Conservation (phyloP, 1,140 invertebrate genomes). For the Drosophila ironensis region DNA sequence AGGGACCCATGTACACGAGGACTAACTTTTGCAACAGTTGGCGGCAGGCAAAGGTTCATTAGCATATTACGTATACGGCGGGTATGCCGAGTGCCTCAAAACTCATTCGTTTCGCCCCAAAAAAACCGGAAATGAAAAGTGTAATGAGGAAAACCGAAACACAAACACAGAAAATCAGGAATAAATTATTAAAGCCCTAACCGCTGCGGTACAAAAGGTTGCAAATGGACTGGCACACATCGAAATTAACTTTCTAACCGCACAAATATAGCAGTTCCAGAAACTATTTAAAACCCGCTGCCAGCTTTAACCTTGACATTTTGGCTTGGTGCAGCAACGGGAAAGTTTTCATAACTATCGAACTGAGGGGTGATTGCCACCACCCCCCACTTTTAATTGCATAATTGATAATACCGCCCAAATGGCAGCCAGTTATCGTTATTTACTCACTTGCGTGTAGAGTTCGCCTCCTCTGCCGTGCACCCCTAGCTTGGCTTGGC, state of each 20-base stretch:
- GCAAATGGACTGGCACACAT: background rate
- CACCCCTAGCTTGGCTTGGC: background rate
- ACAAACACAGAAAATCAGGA: slow-evolving; percentile 45
- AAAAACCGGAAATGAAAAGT: slow-evolving; percentile 37
- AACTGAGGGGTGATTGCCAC: background rate
- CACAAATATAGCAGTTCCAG: too few relatives aligned
- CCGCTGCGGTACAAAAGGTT: background rate
- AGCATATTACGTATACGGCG: slow-evolving; percentile 63
- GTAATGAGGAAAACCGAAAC: slow-evolving; percentile 36
- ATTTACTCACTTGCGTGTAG: slow-evolving; percentile 41
- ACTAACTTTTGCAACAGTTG: slow-evolving; percentile 38
- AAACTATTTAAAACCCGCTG: slow-evolving; percentile 23
- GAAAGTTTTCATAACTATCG: slow-evolving; percentile 19
- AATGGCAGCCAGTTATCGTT: slow-evolving; percentile 12
- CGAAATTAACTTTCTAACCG: background rate
- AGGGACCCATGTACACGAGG: background rate
- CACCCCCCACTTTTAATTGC: slow-evolving; percentile 25
- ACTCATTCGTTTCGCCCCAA: slow-evolving; percentile 15
- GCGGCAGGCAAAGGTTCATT: slow-evolving; percentile 44
- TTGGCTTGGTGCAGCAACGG: background rate
- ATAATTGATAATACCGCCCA: slow-evolving; percentile 32
- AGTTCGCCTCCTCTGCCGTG: background rate
- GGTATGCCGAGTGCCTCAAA: slow-evolving; percentile 18
- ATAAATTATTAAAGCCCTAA: slow-evolving; percentile 46
- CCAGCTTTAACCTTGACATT: slow-evolving; percentile 19